Base-by-base conservation (phyloP, 2,797 vertebrate species). In the Rhinoraja longicauda region DNA sequence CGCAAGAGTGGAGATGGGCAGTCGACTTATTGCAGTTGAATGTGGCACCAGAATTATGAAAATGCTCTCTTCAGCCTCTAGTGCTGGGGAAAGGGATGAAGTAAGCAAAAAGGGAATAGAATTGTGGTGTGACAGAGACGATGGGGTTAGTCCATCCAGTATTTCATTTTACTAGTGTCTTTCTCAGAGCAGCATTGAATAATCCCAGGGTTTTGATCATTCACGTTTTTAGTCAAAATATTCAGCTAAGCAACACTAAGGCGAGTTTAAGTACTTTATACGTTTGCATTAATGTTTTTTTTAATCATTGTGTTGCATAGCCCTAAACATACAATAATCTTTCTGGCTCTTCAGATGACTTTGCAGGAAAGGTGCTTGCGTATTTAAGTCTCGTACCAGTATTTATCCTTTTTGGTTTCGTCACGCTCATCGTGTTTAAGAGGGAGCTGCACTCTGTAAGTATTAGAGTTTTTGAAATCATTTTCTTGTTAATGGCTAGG, bases 401-500 rank as follows among this genome's bases (percentile, higher is more conserved):
- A 93, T 98, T 98, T 81, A 96, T 99, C 94, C 97, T 99, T 13
- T 97, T 98, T 93, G 98, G 99, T 39, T 99, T 99, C 76, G 96
- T 99, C 93, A 99, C 99, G 4, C 98, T 99, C 94, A 99, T 99
- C 94, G 97, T 99, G 95, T 99, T 99, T 95, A 99, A 99, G 96
- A 97, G 99, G 94, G 99, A 99, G 94, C 97, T 99, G 94, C 99
- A 99, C 96, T 99, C 98, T 94, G 99, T 99, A 94, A 98, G 98
- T 96, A 91, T 77, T 53, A 32, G 3, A 17, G 10, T 29, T 26
- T 24, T 26, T 21, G 39, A 39, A 36, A 84, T 15, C 29, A 9
- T 92, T 92, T 73, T 75, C 45, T 26, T 45, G 13, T 90, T 70
- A 59, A 67, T 90, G 17, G 2, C 19, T 84, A 12, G 32, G 86